A percentile compares a stretch with the other conserved stretches of the same genome.
Conservation (phyloP, 2,113 vertebrate genomes). For the Fukomys damarensis region DNA sequence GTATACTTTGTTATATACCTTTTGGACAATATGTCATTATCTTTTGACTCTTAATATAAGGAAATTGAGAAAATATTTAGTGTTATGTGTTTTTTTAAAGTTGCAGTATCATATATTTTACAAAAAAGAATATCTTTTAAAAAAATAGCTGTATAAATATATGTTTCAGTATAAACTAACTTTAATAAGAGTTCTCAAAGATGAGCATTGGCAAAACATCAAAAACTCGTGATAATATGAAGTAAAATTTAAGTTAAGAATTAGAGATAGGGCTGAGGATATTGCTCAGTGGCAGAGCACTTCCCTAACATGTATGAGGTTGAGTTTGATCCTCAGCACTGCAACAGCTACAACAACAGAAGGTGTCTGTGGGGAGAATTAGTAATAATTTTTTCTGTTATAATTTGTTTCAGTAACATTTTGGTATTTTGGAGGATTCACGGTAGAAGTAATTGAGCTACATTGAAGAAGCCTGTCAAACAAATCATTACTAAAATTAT, state of each 20-base stretch:
- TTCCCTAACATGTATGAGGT: background rate
- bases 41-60: slow-evolving; percentile 71
- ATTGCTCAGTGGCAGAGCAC: background rate
- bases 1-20: slow-evolving; percentile 78
- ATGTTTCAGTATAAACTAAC: background rate
- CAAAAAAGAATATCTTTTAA: slow-evolving; percentile 22
- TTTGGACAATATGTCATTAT: slow-evolving; percentile 68
- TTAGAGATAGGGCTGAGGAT: background rate
- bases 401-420: slow-evolving; percentile 26
- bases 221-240: slow-evolving; percentile 32
- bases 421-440: slow-evolving; percentile 10
- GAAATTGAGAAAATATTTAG: slow-evolving; percentile 68
- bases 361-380: background rate
- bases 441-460: slow-evolving; percentile 25
- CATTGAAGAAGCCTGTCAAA: slow-evolving; percentile 45
- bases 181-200: slow-evolving; percentile 40
- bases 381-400: background rate
- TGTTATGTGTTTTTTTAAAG: slow-evolving; percentile 81
- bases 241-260: slow-evolving; percentile 48
- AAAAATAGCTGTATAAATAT: slow-evolving; percentile 17
- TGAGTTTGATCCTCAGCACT: background rate
- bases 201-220: background rate
- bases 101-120: slow-evolving; percentile 86
- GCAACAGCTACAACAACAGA: background rate
- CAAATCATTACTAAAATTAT: background rate